Conservation (phyloP, 2,113 vertebrate genomes). For the Erythrolamprus reginae region DNA sequence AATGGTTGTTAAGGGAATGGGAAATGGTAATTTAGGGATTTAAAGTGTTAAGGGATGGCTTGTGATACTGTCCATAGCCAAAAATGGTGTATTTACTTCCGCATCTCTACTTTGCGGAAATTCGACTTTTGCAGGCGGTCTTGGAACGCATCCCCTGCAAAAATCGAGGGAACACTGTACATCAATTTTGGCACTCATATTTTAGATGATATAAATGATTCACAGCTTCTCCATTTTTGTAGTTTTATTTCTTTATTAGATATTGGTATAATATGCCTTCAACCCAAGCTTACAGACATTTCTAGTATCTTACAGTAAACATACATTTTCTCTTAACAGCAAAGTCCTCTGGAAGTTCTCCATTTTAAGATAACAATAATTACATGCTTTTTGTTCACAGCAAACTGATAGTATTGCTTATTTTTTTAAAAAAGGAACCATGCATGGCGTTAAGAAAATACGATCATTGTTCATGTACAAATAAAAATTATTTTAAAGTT, state of each 20-base stretch:
- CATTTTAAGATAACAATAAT: slow-evolving; percentile 50
- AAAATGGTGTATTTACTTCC: no score
- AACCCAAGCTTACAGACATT: slow-evolving; percentile 52
- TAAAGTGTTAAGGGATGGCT: no score
- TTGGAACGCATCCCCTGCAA: no score
- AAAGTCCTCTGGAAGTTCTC: slow-evolving; percentile 23
- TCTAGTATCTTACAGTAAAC: slow-evolving; percentile 52
- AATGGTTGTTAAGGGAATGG: no score
- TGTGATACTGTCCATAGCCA: no score
- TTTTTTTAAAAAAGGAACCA: slow-evolving; percentile 55
- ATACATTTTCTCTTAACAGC: slow-evolving; percentile 55
- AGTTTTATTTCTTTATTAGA: slow-evolving; percentile 58
- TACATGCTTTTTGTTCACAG: slow-evolving; percentile 42
- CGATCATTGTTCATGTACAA: slow-evolving; percentile 44
- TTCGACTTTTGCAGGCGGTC: no score
- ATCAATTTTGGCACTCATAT: neutral
- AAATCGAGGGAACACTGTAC: no score
- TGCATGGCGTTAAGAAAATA: slow-evolving; percentile 58
- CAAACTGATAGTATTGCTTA: slow-evolving; percentile 34
- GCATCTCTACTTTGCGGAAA: no score
- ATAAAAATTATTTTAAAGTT: slow-evolving; percentile 42
- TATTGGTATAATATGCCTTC: slow-evolving; percentile 50
- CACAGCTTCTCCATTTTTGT: slow-evolving; percentile 48
- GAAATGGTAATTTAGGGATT: no score
- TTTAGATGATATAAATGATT: slow-evolving; percentile 34